Base-by-base conservation (phyloP, 2,113 vertebrate species). In the Lycaon pictus region DNA sequence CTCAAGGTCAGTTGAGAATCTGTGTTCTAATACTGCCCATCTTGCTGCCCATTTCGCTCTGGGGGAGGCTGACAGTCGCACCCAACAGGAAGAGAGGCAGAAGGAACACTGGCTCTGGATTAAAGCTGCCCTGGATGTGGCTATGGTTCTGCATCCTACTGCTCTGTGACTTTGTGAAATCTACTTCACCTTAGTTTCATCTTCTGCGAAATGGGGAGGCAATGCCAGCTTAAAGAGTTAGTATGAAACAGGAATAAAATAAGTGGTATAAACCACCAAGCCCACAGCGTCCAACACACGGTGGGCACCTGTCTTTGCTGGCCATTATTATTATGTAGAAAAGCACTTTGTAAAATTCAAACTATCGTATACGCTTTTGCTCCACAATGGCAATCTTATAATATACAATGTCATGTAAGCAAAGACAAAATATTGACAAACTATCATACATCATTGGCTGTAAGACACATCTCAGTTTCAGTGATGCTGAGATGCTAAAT, bases 1-100 rank as follows among this genome's bases (percentile, higher is more conserved):
- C 2, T 23, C 32, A 63, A 76, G 23, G 7, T 82, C 60, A 35
- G 29, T 25, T 5, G 53, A 53, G 53, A n/a, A 16, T 60, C 71
- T 92, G 37, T 35, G 20, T 60, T 93, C 43, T 65, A 12, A n/a
- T 3, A 3, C 7, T 35, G 20, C 2, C n/a, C 13, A 9, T 76
- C 16, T 27, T 76, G 19, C 8, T 35, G 8, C 4, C 7, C 11
- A 2, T 72, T 37, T 0, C 0, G 12, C 37, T 69, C 12, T 6
- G 3, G 48, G 48, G 9, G 23, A 93, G 43, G 62, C 1, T 1
- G 13, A 62, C 58, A 67, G 43, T 3, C n/a, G 55, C 95, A 2
- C 15, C 11, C 3, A 1, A 32, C 0, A 43, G 62, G 43, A 35
- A 10, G 16, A 56, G 3, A 80, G 23, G 62, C 15, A 12, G 69